Percentiles rank a stretch among this genome's conserved stretches.
Evolutionary conservation across 2,113 vertebrate genomes (phyloP).

Genomic region (Danio rerio): GRCz12tu NC_133194.1:34890001-34890500

Average conservation of each 20-base stretch:
- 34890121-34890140: constrained; percentile 25
- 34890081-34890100: constrained; percentile 1
- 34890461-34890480: too few relatives aligned
- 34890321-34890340: constrained; percentile 20
- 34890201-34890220: constrained; percentile 44
- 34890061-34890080: neutral
- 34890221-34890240: constrained; percentile 36
- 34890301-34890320: constrained; percentile 17
- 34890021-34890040: constrained; percentile 7
- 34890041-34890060: neutral
- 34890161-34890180: constrained; percentile 46
- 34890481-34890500: too few relatives aligned
- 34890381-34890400: neutral
- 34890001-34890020: neutral
- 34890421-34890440: too few relatives aligned
- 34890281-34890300: constrained; percentile 48
- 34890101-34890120: constrained; percentile 15
- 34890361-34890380: constrained; percentile 15
- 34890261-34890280: constrained; percentile 40
- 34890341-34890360: neutral
- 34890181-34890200: constrained; percentile 44
- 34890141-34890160: constrained; percentile 34
- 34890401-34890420: too few relatives aligned
- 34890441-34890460: too few relatives aligned
- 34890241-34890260: constrained; percentile 34